These are phyloP conservation scores for Drosophila auraria DNA, from an alignment of 1,140 invertebrate species.

Conservation along the genomic window DNA sequence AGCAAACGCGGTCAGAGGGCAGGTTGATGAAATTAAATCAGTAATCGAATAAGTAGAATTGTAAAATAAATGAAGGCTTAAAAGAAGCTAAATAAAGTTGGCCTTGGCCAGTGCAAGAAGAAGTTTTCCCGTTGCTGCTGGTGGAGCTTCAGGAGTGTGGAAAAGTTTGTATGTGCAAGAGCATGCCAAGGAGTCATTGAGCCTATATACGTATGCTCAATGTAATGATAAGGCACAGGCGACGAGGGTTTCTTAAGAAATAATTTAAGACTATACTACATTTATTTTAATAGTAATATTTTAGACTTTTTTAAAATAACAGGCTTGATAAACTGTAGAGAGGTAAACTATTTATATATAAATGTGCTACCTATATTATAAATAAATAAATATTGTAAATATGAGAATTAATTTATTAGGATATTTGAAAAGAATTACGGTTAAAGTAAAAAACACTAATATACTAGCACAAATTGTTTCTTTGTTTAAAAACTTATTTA, in stretches of 20 bases:
- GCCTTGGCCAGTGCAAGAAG: constrained; percentile 19
- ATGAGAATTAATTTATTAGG: no score
- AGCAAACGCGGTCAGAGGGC: constrained; percentile 13
- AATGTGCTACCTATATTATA: no score
- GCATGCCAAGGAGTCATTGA: constrained; percentile 57
- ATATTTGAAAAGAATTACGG: no score
- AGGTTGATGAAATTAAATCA: constrained; percentile 45
- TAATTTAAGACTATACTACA: background rate
- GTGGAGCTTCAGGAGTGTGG: background rate
- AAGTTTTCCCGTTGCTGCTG: constrained; percentile 20
- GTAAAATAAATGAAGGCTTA: constrained; percentile 28
- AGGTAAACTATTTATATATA: no score
- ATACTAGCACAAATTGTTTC: no score
- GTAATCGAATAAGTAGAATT: constrained; percentile 34
- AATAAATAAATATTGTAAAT: no score
- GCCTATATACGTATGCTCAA: constrained; percentile 20
- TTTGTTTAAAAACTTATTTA: no score
- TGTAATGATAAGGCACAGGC: constrained; percentile 35
- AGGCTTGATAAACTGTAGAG: no score
- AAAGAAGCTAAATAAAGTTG: constrained; percentile 21
- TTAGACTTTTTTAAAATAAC: background rate
- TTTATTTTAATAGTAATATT: background rate
- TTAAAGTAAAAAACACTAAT: no score
- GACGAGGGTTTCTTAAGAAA: constrained; percentile 18
- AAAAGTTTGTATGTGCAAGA: constrained; percentile 22